Base-by-base conservation (phyloP, 2,888 invertebrate genomes). In the Thymelicus lineola region DNA sequence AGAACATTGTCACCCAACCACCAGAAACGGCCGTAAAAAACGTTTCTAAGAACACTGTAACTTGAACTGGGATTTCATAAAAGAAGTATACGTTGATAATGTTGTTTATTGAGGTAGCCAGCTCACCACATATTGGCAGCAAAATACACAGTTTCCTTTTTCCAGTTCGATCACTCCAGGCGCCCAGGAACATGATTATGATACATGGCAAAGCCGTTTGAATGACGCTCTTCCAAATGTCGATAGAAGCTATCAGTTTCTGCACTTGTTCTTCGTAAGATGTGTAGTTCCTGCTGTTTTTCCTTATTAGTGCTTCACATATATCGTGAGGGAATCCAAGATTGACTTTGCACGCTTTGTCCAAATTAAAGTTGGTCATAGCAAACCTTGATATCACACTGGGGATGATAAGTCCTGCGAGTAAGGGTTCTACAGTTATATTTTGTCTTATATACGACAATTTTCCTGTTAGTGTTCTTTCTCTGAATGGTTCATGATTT, bases 341-440 rank as follows among this genome's bases (percentile, higher is more conserved):
- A 73, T 90, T 90, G 0, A 92, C 92, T 75, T 91, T 81, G 75
- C 93, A 93, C 0, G 93, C 93, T 78, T 93, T 93, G 69, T 93
- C 93, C 73, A 93, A 79, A 79, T 93, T 93, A 6, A 93, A 84
- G 80, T 93, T 93, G 15, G 81, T 78, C 93, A 93, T 97, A 15
- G 97, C 97, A 77, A 97, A 90, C 70, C 96, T 95, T 1, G 97
- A 96, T 70, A 95, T 88, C 0, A 95, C 93, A 82, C 95, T 95
- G 17, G 96, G 96, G 84, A 96, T 94, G 14, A 96, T 96, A 79
- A 96, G 95, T 59, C 96, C 96, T 0, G 96, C 96, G 36, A 96
- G 83, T 89, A 96, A 93, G 0, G 96, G 96, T 82, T 96, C 96
- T 2, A 96, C 96, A 0, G 96, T 96, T 72, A 96, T 95, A 80